Evolutionary conservation across 2,888 invertebrate species (phyloP).

Genomic region (Tridacna gigas): DNA sequence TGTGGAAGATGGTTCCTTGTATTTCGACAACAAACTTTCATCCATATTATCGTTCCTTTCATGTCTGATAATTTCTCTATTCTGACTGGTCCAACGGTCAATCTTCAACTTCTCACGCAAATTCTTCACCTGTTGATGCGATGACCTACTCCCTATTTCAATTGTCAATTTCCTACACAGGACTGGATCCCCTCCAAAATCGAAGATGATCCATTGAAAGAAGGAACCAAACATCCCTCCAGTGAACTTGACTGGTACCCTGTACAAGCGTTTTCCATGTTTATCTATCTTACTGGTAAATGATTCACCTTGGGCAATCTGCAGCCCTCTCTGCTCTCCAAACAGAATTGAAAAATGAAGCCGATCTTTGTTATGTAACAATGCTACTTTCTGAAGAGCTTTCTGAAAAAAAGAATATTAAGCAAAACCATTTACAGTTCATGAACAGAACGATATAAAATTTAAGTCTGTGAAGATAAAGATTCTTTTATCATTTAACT

Average conservation of each 20-base stretch:
- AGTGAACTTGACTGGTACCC: slow-evolving; percentile 69
- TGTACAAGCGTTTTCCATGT: slow-evolving; percentile 65
- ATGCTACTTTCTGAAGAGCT: slow-evolving; percentile 75
- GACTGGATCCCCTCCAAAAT: slow-evolving; percentile 80
- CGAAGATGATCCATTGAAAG: slow-evolving; percentile 82
- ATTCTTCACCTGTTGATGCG: slow-evolving; percentile 75
- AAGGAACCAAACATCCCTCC: slow-evolving; percentile 83
- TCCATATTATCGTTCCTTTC: slow-evolving; percentile 57
- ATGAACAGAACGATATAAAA: too few relatives aligned
- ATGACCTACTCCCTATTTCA: slow-evolving; percentile 76
- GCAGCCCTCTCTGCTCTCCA: slow-evolving; percentile 63
- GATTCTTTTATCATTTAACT: too few relatives aligned
- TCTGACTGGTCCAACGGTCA: slow-evolving; percentile 82
- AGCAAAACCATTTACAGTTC: too few relatives aligned
- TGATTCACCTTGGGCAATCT: slow-evolving; percentile 78
- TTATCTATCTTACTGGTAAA: slow-evolving; percentile 69
- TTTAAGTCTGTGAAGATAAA: too few relatives aligned
- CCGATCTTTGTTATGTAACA: slow-evolving; percentile 80
- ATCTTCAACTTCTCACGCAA: slow-evolving; percentile 78
- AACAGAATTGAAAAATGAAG: slow-evolving; percentile 78
- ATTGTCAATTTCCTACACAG: slow-evolving; percentile 78
- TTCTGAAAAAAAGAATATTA: slow-evolving; percentile 50
- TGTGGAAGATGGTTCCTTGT: slow-evolving; percentile 77
- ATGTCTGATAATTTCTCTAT: slow-evolving; percentile 75
- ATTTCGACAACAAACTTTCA: slow-evolving; percentile 66